Evolutionary conservation across 2,888 invertebrate species (phyloP).

Genomic region (Drosophila mimica): DNA sequence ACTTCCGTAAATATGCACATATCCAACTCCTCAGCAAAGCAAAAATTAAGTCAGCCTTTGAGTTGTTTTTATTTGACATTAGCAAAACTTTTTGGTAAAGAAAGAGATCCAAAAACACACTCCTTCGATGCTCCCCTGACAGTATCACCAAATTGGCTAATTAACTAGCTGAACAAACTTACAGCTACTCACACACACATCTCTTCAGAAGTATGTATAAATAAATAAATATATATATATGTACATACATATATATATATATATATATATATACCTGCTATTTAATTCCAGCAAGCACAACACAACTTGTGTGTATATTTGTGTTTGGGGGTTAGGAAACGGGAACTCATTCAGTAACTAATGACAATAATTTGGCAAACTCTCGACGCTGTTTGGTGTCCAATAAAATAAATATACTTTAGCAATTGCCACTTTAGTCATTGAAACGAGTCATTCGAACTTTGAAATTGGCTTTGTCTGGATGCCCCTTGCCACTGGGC

Average conservation of each 20-base stretch:
- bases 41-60: conserved; percentile 40
- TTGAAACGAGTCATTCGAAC: conserved; percentile 61
- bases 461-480: conserved; percentile 53
- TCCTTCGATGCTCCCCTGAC: conserved; percentile 34
- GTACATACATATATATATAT: not conserved
- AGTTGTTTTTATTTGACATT: conserved; percentile 63
- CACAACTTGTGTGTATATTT: conserved; percentile 21
- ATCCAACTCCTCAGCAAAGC: conserved; percentile 7
- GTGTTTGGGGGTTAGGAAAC: not conserved
- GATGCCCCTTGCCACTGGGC: conserved; percentile 29
- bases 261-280: conserved; percentile 19
- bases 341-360: conserved; percentile 63
- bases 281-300: conserved; percentile 36
- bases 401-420: conserved; percentile 77
- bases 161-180: conserved; percentile 57
- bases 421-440: conserved; percentile 62
- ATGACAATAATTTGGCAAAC: conserved; percentile 78
- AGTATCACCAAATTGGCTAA: conserved; percentile 65
- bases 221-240: conserved; percentile 13
- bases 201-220: not conserved
- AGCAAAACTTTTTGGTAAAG: conserved; percentile 51
- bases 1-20: conserved; percentile 5
- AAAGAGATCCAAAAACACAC: conserved; percentile 7
- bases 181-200: conserved; percentile 3
- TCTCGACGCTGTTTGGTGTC: conserved; percentile 61